Evolutionary conservation across 92 coral and sea anemone species (phyloP).

Genomic region (Galaxea fascicularis): DNA sequence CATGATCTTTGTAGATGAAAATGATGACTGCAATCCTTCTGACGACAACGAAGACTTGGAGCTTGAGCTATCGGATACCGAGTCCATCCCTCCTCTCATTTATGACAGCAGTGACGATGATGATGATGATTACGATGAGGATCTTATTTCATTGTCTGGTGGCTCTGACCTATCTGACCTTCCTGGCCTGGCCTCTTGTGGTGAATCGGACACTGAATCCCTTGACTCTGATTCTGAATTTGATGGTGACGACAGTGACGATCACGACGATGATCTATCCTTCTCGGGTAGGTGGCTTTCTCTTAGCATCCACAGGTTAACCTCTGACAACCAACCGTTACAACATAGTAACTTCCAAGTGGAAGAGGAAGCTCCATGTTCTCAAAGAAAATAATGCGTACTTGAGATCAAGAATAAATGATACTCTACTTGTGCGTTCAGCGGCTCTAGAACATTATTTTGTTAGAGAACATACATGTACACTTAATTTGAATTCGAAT

Average conservation of each 20-base stretch:
- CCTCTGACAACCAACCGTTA: no score
- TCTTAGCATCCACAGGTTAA: no score
- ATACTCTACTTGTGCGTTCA: no score
- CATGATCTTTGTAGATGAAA: constrained; percentile 9
- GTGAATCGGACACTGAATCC: constrained; percentile 29
- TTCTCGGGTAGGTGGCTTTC: neutral
- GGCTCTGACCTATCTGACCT: constrained; percentile 6
- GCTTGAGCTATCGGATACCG: constrained; percentile 8
- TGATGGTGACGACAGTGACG: neutral
- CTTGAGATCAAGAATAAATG: no score
- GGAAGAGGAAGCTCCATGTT: no score
- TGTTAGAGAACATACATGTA: no score
- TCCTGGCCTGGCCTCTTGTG: constrained; percentile 6
- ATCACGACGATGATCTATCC: neutral
- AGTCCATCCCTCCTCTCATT: constrained; percentile 34
- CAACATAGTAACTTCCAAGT: no score
- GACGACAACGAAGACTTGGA: constrained; percentile 1
- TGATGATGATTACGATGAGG: constrained; percentile 15
- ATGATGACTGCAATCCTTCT: neutral
- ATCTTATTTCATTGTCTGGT: neutral
- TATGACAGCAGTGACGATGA: constrained; percentile 41
- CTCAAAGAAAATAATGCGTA: no score
- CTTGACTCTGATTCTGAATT: constrained; percentile 2
- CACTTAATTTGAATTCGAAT: no score
- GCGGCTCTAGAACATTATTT: no score